Evolutionary conservation across 1,140 invertebrate genomes (phyloP).

Genomic region (Hylaeus volcanicus): DNA sequence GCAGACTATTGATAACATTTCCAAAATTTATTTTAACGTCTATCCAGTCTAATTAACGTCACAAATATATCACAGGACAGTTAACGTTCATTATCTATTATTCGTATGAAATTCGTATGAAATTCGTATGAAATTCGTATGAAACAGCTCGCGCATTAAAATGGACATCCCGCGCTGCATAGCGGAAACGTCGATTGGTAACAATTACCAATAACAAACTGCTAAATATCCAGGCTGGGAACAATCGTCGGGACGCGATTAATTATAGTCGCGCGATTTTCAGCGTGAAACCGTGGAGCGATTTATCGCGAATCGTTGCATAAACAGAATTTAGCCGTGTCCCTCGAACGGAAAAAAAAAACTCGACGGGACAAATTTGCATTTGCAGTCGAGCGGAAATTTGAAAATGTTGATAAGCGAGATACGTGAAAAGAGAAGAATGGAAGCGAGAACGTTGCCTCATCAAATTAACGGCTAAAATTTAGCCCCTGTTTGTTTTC

Average conservation of each 20-base stretch:
- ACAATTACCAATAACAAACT: slow-evolving; percentile 1
- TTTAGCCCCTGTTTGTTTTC: slow-evolving; percentile 14
- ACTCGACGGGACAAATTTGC: slow-evolving; percentile 16
- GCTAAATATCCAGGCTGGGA: slow-evolving; percentile 8
- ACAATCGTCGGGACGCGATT: slow-evolving; percentile 11
- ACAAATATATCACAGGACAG: too few species aligned
- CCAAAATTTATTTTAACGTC: too few species aligned
- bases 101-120: not conserved
- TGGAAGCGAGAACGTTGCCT: not conserved
- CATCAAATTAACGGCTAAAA: slow-evolving; percentile 21
- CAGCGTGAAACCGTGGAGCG: not conserved
- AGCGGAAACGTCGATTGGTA: not conserved
- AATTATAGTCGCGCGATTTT: slow-evolving; percentile 25
- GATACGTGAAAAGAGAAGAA: not conserved
- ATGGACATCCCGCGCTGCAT: not conserved
- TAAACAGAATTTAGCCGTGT: slow-evolving; percentile 19
- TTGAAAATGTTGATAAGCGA: not conserved
- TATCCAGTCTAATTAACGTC: too few species aligned
- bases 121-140: too few species aligned
- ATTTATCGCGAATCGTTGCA: slow-evolving; percentile 22
- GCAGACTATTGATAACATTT: too few species aligned
- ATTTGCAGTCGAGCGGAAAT: slow-evolving; percentile 6
- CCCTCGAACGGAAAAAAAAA: slow-evolving; percentile 3
- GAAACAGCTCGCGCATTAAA: not conserved
- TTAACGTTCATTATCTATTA: not conserved